phyloP scores from a whole-genome alignment of 1,140 invertebrate genomes.

The Drosophila tani region DNA sequence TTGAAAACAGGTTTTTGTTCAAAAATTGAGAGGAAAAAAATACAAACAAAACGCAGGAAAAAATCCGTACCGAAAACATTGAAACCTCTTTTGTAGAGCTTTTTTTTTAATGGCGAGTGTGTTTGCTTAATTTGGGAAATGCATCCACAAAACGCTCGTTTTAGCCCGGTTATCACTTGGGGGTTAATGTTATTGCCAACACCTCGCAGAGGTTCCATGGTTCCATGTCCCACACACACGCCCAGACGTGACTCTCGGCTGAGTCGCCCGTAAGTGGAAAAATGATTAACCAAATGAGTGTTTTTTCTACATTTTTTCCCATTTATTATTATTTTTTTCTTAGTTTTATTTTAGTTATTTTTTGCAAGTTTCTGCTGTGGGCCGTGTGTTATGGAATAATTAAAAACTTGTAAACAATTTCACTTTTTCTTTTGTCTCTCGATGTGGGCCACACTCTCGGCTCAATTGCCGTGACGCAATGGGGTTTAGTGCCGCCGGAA shows the following conservation, averaged over 20 bases:
- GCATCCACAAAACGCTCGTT: constrained; percentile 26
- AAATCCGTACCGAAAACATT: constrained; percentile 61
- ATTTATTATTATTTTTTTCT: constrained; percentile 19
- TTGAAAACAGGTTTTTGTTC: constrained; percentile 76
- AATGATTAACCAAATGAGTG: constrained; percentile 54
- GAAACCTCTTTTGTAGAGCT: constrained; percentile 81
- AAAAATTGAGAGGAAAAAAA: constrained; percentile 60
- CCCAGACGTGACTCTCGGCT: constrained; percentile 62
- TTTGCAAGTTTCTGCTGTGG: constrained; percentile 39
- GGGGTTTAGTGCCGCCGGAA: constrained; percentile 48
- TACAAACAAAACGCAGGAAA: constrained; percentile 12
- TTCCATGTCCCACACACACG: constrained; percentile 13
- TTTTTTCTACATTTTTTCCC: constrained; percentile 17
- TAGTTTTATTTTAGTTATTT: constrained; percentile 10
- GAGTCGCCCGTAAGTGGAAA: constrained; percentile 22
- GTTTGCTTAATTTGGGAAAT: constrained; percentile 40
- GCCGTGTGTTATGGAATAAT: constrained; percentile 67
- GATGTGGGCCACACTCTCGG: constrained; percentile 40
- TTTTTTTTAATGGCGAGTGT: constrained; percentile 63
- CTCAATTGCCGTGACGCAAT: constrained; percentile 66
- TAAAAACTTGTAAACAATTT: constrained; percentile 64
- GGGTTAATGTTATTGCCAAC: constrained; percentile 37
- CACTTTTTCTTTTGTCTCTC: constrained; percentile 59
- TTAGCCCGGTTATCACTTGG: constrained; percentile 32
- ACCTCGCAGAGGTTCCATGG: constrained; percentile 6